Base-by-base conservation (phyloP, 1,140 invertebrate genomes). In the Cydia fagiglandana region DNA sequence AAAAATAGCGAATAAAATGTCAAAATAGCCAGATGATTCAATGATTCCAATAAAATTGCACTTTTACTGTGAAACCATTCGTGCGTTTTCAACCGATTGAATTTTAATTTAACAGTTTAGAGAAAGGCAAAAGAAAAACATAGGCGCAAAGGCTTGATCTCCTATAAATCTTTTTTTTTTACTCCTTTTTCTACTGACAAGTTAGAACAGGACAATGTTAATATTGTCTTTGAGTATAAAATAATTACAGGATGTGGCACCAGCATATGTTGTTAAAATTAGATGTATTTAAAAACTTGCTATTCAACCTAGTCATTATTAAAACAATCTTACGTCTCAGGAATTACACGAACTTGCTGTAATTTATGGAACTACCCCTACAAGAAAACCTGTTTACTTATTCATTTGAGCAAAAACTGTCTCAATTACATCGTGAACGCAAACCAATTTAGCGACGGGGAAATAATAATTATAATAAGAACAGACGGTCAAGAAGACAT, bases 401-500 rank as follows among this genome's bases (percentile, higher is more conserved):
- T 61, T 24, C 20, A 61, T 61, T 61, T 61, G 20, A 61, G 20
- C 56, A 61, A 61, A 61, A 61, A 24, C 56, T 24, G 20, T 61
- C 56, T 61, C 56, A 61, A 61, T 61, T 61, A 61, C 56, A 2
- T 61, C 56, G 17, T 61, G 56, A 61, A 61, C 9, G 56, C 56
- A 61, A 61, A 61, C 17, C 56, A 61, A 61, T 61, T 61, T 24
- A 61, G 56, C n/a, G 12, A 61, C 56, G 9, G 20, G 17, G 56
- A 1, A 61, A 17, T 56, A 61, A 61, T 24, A 24, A 24, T 24
- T 24, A 2, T 24, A 24, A 24, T 61, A 61, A 61, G 20, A 10
- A 10, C 56, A 61, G 56, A 61, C 56, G 56, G 56, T 61, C 56
- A 61, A 24, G 12, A 56, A 56, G n/a, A 61, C 17, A 61, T 24